These are phyloP conservation scores for Drosophila affinis DNA, from an alignment of 2,888 invertebrate genomes.

Conservation along the genomic window DNA sequence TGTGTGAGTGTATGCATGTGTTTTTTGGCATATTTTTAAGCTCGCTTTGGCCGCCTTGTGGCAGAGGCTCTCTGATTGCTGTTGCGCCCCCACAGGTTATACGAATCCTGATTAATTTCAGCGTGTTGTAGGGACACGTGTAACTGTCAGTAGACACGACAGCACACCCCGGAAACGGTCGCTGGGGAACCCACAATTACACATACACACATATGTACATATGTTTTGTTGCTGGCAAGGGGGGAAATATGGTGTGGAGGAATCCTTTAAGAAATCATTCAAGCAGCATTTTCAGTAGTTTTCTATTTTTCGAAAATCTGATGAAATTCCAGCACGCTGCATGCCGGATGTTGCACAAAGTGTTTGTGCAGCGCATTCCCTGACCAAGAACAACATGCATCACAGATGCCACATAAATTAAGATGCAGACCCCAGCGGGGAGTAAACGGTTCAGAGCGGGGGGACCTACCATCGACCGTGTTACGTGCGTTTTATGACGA, in stretches of 20 bases:
- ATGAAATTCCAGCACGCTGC: neutral
- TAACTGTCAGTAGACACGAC: slow-evolving; percentile 41
- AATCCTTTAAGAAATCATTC: neutral
- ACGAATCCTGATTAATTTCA: slow-evolving; percentile 44
- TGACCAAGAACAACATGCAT: neutral
- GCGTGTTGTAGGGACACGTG: slow-evolving; percentile 33
- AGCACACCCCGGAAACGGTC: neutral
- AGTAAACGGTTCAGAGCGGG: slow-evolving; percentile 19
- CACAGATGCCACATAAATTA: slow-evolving; percentile 41
- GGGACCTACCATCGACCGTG: neutral
- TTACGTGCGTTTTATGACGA: slow-evolving; percentile 54
- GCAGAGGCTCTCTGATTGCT: neutral
- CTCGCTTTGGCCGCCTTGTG: slow-evolving; percentile 15
- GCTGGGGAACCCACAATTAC: neutral
- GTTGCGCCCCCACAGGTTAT: slow-evolving; percentile 8
- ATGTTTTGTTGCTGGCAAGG: neutral
- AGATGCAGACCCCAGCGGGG: slow-evolving; percentile 13
- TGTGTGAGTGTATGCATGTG: no score
- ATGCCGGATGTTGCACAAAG: neutral
- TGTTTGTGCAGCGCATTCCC: neutral
- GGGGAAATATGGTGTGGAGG: neutral
- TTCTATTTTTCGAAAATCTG: no score
- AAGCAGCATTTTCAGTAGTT: no score
- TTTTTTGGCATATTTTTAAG: slow-evolving; percentile 21
- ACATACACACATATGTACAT: neutral